phyloP scores from a whole-genome alignment of 2,888 invertebrate genomes.

The Trichacis sp. region DNA sequence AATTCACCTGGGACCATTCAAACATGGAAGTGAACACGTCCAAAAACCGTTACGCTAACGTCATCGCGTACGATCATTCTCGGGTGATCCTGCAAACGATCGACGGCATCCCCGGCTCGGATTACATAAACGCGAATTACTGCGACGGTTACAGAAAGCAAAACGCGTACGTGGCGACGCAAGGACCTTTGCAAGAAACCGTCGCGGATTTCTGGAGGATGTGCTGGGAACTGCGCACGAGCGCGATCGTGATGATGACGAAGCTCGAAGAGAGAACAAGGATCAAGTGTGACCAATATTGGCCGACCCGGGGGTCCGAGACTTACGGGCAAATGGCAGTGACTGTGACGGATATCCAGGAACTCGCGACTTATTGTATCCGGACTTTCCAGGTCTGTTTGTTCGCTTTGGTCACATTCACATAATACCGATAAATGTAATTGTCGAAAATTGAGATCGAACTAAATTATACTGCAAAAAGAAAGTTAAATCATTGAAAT shows the following conservation, averaged over 20 bases:
- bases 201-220: slow-evolving; percentile 99
- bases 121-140: slow-evolving; percentile 99
- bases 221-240: slow-evolving; percentile 97
- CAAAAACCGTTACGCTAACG: slow-evolving; percentile 99
- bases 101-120: slow-evolving; percentile 90
- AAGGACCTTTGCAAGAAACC: slow-evolving; percentile 97
- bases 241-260: slow-evolving; percentile 99
- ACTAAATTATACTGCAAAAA: too few species aligned
- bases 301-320: slow-evolving; percentile 95
- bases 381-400: slow-evolving; percentile 83
- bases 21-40: slow-evolving; percentile 98
- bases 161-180: slow-evolving; percentile 98
- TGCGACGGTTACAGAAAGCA: slow-evolving; percentile 99
- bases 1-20: slow-evolving; percentile 99
- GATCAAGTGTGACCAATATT: slow-evolving; percentile 98
- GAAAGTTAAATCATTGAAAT: too few species aligned
- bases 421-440: too few species aligned
- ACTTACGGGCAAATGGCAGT: slow-evolving; percentile 96
- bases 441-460: too few species aligned
- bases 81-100: slow-evolving; percentile 92
- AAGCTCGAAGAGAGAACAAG: slow-evolving; percentile 96
- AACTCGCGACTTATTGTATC: slow-evolving; percentile 97
- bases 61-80: slow-evolving; percentile 98
- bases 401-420: too few species aligned
- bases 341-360: slow-evolving; percentile 93